Evolutionary conservation across 2,888 invertebrate species (phyloP).

Genomic region (Bombylius major): DNA sequence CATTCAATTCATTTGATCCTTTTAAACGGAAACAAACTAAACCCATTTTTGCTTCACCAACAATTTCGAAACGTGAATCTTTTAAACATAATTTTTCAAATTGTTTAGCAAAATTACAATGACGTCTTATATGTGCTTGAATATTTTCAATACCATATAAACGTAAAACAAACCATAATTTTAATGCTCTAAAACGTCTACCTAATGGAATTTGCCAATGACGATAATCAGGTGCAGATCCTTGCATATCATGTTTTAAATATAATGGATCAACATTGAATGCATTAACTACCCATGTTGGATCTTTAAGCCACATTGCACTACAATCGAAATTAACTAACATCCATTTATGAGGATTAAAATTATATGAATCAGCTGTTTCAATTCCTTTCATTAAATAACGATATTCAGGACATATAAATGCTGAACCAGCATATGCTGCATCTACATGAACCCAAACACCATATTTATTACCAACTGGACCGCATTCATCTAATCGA

Average conservation of each 20-base stretch:
- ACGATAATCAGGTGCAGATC: conserved; percentile 82
- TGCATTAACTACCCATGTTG: conserved; percentile 81
- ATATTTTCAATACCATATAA: conserved; percentile 80
- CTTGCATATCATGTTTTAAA: conserved; percentile 86
- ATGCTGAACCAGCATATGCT: conserved; percentile 91
- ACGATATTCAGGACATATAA: conserved; percentile 94
- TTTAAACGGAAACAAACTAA: conserved; percentile 93
- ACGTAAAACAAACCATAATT: conserved; percentile 90
- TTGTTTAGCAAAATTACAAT: conserved; percentile 72
- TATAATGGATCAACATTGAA: conserved; percentile 97
- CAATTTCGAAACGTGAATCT: conserved; percentile 80
- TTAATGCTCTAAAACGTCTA: conserved; percentile 80
- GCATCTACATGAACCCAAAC: conserved; percentile 96
- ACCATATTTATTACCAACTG: conserved; percentile 62
- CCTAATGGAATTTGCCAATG: conserved; percentile 97
- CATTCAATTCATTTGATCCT: conserved; percentile 70
- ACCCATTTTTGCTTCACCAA: conserved; percentile 82
- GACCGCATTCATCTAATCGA: conserved; percentile 73
- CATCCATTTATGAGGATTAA: conserved; percentile 99
- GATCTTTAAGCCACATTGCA: conserved; percentile 90
- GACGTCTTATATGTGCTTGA: conserved; percentile 74
- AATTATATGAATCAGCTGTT: conserved; percentile 90
- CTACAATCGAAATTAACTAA: conserved; percentile 99
- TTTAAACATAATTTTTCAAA: conserved; percentile 65
- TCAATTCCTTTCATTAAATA: conserved; percentile 80